Percentiles rank a stretch among this genome's conserved stretches.
Evolutionary conservation across 2,113 vertebrate species (phyloP).

Genomic region (Anas platyrhynchos): DNA sequence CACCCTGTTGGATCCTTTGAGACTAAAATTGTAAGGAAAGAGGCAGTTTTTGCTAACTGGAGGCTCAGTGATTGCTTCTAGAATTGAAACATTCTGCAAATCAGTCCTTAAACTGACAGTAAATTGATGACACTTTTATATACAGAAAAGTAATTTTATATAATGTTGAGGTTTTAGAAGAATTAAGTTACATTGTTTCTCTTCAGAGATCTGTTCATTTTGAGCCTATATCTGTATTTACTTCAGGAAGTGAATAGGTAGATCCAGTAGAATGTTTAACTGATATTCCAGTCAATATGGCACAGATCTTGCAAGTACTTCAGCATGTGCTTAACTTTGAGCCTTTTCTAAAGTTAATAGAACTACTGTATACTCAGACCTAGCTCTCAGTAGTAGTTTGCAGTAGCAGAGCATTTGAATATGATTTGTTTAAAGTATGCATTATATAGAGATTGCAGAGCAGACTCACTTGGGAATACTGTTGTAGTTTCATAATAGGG

Average conservation of each 20-base stretch:
- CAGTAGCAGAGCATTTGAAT: neutral
- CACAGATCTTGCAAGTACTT: neutral
- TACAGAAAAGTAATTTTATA: neutral
- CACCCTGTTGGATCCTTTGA: neutral
- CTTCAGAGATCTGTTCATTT: neutral
- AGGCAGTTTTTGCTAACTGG: neutral
- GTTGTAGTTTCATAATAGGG: neutral
- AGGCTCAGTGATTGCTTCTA: neutral
- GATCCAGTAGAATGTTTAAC: neutral
- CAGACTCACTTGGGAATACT: neutral
- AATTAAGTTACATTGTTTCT: constrained; percentile 14
- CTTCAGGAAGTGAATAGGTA: neutral
- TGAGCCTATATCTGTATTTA: neutral
- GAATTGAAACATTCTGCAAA: neutral
- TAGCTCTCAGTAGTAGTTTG: neutral
- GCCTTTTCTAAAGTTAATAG: neutral
- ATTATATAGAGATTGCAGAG: neutral
- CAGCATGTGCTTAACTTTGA: neutral
- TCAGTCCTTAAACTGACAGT: neutral
- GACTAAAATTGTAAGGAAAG: neutral
- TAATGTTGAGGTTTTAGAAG: neutral
- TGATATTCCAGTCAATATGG: neutral
- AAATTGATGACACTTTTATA: constrained; percentile 30
- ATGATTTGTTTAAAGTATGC: neutral
- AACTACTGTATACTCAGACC: neutral